Percentiles rank a stretch among this genome's conserved stretches.
Conservation (phyloP, 2,888 invertebrate genomes). For the Coelopa pilipes region DNA sequence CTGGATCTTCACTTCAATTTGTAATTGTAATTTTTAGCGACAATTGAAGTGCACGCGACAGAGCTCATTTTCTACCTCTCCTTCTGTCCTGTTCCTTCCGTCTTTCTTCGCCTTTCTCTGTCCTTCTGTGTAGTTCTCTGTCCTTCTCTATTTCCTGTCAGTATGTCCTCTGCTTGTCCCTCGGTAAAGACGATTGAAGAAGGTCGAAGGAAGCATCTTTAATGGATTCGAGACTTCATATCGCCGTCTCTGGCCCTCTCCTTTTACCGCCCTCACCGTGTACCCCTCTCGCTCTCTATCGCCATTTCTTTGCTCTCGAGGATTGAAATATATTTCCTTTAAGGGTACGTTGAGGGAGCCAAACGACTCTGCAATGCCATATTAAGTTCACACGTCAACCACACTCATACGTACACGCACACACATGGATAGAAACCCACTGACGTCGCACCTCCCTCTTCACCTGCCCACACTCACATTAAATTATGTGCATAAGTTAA, state of each 20-base stretch:
- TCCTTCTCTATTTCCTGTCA: not conserved
- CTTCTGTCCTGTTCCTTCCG: not conserved
- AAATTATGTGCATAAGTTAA: no score
- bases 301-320: no score
- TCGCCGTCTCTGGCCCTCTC: no score
- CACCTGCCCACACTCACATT: no score
- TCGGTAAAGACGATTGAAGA: not conserved
- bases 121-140: no score
- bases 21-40: slow-evolving; percentile 42
- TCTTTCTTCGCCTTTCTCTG: not conserved
- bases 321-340: no score
- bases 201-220: slow-evolving; percentile 13
- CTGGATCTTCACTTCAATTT: slow-evolving; percentile 37
- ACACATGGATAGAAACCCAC: not conserved
- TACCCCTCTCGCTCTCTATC: not conserved
- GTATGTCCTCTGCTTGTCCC: no score
- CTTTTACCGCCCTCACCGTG: no score
- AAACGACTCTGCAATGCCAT: slow-evolving; percentile 17
- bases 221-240: not conserved
- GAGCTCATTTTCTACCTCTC: slow-evolving; percentile 12
- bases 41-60: slow-evolving; percentile 39
- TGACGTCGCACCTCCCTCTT: no score
- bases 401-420: not conserved
- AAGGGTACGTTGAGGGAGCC: not conserved
- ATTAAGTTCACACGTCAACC: slow-evolving; percentile 21